These are phyloP conservation scores for Limnephilus auricula DNA, from an alignment of 2,888 invertebrate genomes.

Conservation along the genomic window DNA sequence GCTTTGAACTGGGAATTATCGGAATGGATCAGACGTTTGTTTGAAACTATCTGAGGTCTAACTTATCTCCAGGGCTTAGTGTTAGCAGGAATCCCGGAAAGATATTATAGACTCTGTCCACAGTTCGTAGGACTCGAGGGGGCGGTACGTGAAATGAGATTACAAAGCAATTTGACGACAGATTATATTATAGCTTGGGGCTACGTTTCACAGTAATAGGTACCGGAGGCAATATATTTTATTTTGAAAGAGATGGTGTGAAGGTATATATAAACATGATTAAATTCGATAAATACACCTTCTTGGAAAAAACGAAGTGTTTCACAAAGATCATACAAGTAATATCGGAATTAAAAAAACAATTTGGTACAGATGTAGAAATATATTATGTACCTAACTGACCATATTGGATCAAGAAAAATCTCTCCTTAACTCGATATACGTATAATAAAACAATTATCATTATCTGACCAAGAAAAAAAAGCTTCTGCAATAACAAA, in stretches of 20 bases:
- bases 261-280: neutral
- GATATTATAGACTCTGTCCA: neutral
- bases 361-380: neutral
- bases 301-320: neutral
- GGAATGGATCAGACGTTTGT: neutral
- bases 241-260: neutral
- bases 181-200: neutral
- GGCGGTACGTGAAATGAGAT: neutral
- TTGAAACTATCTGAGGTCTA: neutral
- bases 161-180: neutral
- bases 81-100: constrained; percentile 6
- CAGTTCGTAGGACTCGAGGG: neutral
- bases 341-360: neutral
- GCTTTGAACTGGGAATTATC: neutral
- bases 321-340: neutral
- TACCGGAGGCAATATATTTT: neutral
- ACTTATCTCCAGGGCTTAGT: neutral
- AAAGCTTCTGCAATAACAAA: neutral
- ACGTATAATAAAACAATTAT: neutral
- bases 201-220: neutral
- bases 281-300: neutral
- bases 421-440: neutral
- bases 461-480: neutral
- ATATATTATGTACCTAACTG: neutral
- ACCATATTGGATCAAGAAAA: neutral